Conservation (phyloP, 2,888 invertebrate genomes). For the Sminthurides aquaticus region DNA sequence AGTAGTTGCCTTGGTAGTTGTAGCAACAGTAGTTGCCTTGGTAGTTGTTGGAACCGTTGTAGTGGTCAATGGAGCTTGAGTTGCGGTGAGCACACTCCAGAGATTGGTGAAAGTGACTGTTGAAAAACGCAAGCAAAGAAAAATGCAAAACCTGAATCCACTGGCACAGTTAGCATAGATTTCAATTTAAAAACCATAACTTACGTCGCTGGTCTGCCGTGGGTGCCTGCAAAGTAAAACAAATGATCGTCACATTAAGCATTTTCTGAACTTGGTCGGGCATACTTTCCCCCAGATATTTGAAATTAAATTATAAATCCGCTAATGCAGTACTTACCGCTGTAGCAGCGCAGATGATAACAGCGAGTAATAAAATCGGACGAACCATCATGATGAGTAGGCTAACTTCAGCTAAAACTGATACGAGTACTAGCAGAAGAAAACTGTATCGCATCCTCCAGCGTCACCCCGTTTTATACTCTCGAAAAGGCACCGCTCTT, state of each 20-base stretch:
- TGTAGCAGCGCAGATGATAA: neutral
- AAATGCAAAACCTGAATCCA: no score
- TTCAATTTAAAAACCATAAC: no score
- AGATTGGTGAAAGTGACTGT: no score
- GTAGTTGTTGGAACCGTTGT: neutral
- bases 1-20: neutral
- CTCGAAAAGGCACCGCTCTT: no score
- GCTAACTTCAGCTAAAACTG: neutral
- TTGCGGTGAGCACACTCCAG: no score
- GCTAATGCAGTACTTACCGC: neutral
- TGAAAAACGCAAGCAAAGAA: no score
- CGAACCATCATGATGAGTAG: neutral
- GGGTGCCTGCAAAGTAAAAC: no score
- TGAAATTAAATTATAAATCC: no score
- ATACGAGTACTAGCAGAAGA: neutral
- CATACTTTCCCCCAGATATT: neutral
- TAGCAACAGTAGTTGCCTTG: neutral
- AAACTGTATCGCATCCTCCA: no score
- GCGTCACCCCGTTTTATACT: no score
- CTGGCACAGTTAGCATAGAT: no score
- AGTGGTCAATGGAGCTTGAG: neutral
- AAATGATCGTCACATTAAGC: neutral
- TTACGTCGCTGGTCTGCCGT: no score
- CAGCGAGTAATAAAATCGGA: neutral
- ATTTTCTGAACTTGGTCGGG: neutral